phyloP scores from a whole-genome alignment of 2,888 invertebrate genomes.

The Neocrepidodera transversa region DNA sequence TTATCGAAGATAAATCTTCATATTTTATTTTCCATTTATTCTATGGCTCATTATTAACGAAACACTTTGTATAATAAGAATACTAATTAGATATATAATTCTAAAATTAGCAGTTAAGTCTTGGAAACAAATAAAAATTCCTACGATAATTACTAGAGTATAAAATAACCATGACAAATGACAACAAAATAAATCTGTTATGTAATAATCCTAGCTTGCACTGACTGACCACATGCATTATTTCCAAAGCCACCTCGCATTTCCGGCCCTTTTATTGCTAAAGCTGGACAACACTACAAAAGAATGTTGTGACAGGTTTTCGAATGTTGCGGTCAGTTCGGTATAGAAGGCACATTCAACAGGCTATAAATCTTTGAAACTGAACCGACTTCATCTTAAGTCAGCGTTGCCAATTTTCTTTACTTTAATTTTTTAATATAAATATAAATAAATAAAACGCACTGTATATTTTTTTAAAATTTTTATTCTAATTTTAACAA shows the following conservation, averaged over 20 bases:
- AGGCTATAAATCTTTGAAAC: conserved; percentile 44
- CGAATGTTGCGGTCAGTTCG: conserved; percentile 51
- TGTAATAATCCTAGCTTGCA: background rate
- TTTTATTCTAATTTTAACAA: too few relatives aligned
- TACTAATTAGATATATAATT: too few relatives aligned
- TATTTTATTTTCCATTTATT: too few relatives aligned
- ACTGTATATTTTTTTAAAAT: too few relatives aligned
- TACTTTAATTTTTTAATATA: background rate
- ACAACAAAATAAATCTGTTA: background rate
- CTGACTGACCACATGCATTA: background rate
- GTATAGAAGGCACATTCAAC: conserved; percentile 40
- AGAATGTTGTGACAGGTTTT: conserved; percentile 53
- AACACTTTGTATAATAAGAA: too few relatives aligned
- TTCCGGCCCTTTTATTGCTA: conserved; percentile 45
- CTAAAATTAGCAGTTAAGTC: too few relatives aligned
- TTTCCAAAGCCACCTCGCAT: conserved; percentile 49
- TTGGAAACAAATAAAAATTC: too few relatives aligned
- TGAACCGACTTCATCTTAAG: background rate
- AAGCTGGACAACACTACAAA: conserved; percentile 47
- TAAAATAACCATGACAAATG: too few relatives aligned
- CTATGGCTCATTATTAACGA: too few relatives aligned
- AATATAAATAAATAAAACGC: too few relatives aligned
- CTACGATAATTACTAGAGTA: too few relatives aligned
- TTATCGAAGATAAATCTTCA: too few relatives aligned
- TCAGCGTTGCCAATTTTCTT: conserved; percentile 19